Evolutionary conservation across 2,888 invertebrate genomes (phyloP).

Genomic region (Cosmia trapezina): DNA sequence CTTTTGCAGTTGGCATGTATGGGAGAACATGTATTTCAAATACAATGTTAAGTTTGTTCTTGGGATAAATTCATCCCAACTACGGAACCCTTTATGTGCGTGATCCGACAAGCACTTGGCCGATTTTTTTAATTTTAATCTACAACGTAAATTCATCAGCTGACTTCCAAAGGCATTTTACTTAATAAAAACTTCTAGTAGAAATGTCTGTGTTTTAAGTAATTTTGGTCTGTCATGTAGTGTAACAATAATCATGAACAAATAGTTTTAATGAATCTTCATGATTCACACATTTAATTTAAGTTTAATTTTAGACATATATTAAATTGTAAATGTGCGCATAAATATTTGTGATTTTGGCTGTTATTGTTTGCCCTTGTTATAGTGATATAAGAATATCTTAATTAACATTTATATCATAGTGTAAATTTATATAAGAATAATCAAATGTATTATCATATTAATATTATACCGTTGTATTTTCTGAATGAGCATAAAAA

Average conservation of each 20-base stretch:
- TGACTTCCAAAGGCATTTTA: neutral
- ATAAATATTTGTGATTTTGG: slow-evolving; percentile 65
- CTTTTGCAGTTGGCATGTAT: no score
- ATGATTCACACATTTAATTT: slow-evolving; percentile 8
- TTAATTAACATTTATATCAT: slow-evolving; percentile 37
- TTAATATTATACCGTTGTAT: slow-evolving; percentile 68
- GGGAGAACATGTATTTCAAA: no score
- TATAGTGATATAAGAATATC: slow-evolving; percentile 29
- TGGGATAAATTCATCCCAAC: no score
- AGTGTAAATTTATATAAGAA: slow-evolving; percentile 28
- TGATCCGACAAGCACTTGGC: no score
- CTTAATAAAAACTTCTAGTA: neutral
- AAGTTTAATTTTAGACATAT: slow-evolving; percentile 23
- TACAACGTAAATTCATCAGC: neutral
- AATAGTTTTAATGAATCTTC: slow-evolving; percentile 19
- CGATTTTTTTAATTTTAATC: no score
- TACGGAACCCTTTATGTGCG: no score
- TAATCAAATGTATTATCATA: slow-evolving; percentile 53
- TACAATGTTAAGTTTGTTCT: no score
- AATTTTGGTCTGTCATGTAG: neutral
- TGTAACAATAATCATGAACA: slow-evolving; percentile 37
- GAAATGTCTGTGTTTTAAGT: neutral
- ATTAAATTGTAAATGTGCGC: slow-evolving; percentile 44
- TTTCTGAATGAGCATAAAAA: slow-evolving; percentile 72
- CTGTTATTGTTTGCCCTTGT: slow-evolving; percentile 63